phyloP scores from a whole-genome alignment of 92 coral and sea anemone genomes.

The Muricea muricata region DNA sequence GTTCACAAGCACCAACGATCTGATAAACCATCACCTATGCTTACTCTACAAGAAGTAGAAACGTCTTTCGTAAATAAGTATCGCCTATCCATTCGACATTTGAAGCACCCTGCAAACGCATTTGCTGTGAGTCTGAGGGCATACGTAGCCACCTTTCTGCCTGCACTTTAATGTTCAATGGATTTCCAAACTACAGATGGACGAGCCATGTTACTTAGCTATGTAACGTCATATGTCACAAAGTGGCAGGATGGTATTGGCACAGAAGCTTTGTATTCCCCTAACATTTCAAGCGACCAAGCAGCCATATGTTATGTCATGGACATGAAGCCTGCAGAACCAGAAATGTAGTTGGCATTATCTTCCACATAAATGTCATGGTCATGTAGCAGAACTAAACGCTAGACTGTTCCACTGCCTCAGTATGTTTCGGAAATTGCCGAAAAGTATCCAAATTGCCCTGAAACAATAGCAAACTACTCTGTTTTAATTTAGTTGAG shows the following conservation, averaged over 20 bases:
- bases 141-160: too few species aligned
- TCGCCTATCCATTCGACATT: not conserved
- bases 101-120: slow-evolving; percentile 42
- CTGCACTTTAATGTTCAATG: slow-evolving; percentile 56
- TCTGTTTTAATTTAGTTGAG: slow-evolving; percentile 12
- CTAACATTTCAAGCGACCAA: slow-evolving; percentile 7
- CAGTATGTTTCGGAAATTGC: not conserved
- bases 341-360: slow-evolving; percentile 9
- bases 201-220: slow-evolving; percentile 48
- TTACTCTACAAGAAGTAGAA: slow-evolving; percentile 19
- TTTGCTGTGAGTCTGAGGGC: slow-evolving; percentile 53
- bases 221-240: slow-evolving; percentile 38
- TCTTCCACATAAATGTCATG: slow-evolving; percentile 3
- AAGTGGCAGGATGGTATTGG: slow-evolving; percentile 51
- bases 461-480: not conserved
- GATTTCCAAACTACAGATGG: slow-evolving; percentile 56
- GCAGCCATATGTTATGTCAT: slow-evolving; percentile 19
- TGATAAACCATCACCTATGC: not conserved
- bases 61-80: too few species aligned
- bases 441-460: not conserved
- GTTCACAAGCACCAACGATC: not conserved
- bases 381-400: slow-evolving; percentile 4
- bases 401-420: not conserved
- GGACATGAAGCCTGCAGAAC: slow-evolving; percentile 7
- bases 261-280: not conserved